Evolutionary conservation across 2,113 vertebrate species (phyloP).

Genomic region (Stigmatopora nigra): DNA sequence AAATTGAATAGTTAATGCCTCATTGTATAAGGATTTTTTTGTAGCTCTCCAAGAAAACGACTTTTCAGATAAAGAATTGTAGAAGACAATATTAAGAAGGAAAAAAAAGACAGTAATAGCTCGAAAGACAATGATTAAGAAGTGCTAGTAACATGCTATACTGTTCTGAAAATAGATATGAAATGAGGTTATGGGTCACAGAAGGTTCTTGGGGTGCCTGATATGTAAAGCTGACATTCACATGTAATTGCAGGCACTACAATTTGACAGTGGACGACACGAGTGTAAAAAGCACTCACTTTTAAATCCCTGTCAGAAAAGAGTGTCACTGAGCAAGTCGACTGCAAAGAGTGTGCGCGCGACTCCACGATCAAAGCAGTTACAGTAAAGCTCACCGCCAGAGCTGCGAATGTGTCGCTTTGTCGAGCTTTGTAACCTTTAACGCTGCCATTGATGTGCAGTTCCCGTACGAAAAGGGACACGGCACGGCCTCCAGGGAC

Average conservation of each 20-base stretch:
- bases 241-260: background rate
- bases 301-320: background rate
- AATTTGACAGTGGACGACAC: background rate
- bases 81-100: background rate
- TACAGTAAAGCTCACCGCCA: conserved; percentile 49
- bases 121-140: background rate
- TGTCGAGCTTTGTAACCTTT: conserved; percentile 59
- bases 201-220: conserved; percentile 3
- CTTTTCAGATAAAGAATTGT: background rate
- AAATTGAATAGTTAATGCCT: background rate
- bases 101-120: background rate
- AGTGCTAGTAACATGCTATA: background rate
- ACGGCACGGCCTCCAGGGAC: conserved; percentile 26
- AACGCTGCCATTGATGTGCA: conserved; percentile 61
- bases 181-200: background rate
- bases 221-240: conserved; percentile 21
- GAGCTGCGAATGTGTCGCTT: conserved; percentile 52
- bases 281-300: background rate
- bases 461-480: conserved; percentile 53
- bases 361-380: conserved; percentile 45
- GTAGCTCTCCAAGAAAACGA: background rate
- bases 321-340: background rate
- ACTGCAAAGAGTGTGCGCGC: conserved; percentile 4
- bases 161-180: conserved; percentile 8
- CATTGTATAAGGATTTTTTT: background rate